phyloP scores from a whole-genome alignment of 53 echinoderm and acorn worm species.

The Holothuria leucospilota region DNA sequence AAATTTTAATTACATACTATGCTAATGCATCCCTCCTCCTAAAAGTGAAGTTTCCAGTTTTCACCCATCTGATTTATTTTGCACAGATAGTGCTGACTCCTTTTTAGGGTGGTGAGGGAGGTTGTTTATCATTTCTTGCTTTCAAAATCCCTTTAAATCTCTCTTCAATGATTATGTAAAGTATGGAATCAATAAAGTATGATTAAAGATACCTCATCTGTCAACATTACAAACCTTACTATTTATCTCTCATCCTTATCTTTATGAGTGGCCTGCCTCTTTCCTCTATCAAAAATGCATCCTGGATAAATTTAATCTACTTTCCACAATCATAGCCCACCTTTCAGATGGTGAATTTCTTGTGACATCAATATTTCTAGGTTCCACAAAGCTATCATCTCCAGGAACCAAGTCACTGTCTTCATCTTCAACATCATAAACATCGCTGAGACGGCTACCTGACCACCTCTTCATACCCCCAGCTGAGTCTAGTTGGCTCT shows the following conservation, averaged over 20 bases:
- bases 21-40: too few relatives aligned
- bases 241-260: neutral
- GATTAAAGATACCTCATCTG: too few relatives aligned
- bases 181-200: too few relatives aligned
- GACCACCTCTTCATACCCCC: constrained; percentile 69
- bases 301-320: neutral
- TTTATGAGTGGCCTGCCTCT: neutral
- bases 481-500: constrained; percentile 93
- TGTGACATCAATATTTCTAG: constrained; percentile 80
- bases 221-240: too few relatives aligned
- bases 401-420: constrained; percentile 92
- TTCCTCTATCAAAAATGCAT: neutral
- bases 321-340: constrained; percentile 14
- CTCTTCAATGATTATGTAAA: too few relatives aligned
- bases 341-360: neutral
- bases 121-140: too few relatives aligned
- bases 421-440: constrained; percentile 46
- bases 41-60: too few relatives aligned
- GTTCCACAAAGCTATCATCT: constrained; percentile 82
- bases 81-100: too few relatives aligned
- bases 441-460: constrained; percentile 32
- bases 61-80: too few relatives aligned
- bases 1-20: too few relatives aligned
- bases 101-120: too few relatives aligned
- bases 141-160: too few relatives aligned